Base-by-base conservation (phyloP, 2,888 invertebrate species). In the Orchestes rusci region DNA sequence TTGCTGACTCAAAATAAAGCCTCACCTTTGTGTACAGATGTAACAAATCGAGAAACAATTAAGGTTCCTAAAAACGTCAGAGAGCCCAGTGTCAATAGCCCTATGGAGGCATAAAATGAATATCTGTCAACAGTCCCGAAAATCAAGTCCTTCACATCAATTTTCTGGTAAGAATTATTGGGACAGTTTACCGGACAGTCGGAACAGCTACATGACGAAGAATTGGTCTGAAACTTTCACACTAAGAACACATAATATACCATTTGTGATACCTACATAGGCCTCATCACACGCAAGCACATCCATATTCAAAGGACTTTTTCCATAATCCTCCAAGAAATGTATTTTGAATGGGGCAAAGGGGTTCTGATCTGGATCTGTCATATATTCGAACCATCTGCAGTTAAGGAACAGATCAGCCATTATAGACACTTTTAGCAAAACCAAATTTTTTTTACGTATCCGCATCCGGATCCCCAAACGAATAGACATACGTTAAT, bases 191-290 rank as follows among this genome's bases (percentile, higher is more conserved):
- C 60, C 0, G 70, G 58, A 59, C 88, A 89, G 60, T 89, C 89
- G 23, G 85, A 75, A 63, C 90, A 91, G 56, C 86, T 82, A 64
- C 90, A 91, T 0, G 81, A 71, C 12, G 70, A 64, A 0, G 76
- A 73, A 10, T 67, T 70, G 27, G 72, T 65, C 70, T 72, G 12
- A 13, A 41, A 8, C 16, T 20, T 19, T 32, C 2, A 13, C 5
- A 29, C 10, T 28, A 12, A 3, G n/a, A n/a, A 20, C 13, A 3
- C 8, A 20, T 48, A 50, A 50, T 33, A 28, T n/a, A 29, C 7
- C 12, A 30, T 18, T 33, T 15, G 7, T 16, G 30, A 17, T 41
- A 62, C 69, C 63, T 60, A 73, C 75, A 39, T 74, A 74, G 0
- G 74, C 70, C 61, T 80, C 73, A 41, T 75, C 72, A 56, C 87